Conservation (phyloP, 2,113 vertebrate genomes). For the Microtus ochrogaster region DNA sequence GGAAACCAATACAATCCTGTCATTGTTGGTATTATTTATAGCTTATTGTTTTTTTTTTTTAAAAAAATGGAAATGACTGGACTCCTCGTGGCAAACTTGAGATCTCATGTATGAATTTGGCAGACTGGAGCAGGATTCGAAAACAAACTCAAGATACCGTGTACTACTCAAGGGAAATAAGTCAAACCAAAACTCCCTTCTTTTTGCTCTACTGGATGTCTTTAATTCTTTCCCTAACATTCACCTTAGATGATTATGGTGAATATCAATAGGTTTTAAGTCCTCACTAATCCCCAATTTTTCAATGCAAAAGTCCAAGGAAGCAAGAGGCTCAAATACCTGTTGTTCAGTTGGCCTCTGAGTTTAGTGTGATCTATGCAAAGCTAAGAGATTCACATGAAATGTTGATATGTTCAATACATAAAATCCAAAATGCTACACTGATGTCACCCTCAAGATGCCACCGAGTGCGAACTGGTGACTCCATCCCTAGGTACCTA, state of each 20-base stretch:
- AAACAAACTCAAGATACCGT: conserved; percentile 41
- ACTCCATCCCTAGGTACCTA: background rate
- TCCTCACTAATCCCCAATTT: background rate
- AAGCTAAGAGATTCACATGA: background rate
- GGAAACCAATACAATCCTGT: conserved; percentile 78
- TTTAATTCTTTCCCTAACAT: background rate
- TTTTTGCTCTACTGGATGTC: background rate
- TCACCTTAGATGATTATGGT: background rate
- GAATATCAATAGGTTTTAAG: conserved; percentile 2
- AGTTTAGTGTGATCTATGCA: conserved; percentile 14
- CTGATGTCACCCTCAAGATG: background rate
- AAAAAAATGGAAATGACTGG: conserved; percentile 56
- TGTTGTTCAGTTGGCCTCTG: conserved; percentile 7
- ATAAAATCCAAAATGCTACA: background rate
- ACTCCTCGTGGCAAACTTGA: conserved; percentile 43
- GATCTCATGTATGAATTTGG: conserved; percentile 46
- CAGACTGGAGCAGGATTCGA: conserved; percentile 38
- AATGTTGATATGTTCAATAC: background rate
- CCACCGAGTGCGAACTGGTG: background rate
- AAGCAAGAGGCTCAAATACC: conserved; percentile 15
- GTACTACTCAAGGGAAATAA: background rate
- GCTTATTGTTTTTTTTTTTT: conserved; percentile 73
- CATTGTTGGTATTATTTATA: conserved; percentile 80
- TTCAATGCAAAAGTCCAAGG: conserved; percentile 23
- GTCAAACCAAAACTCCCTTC: background rate